Conservation (phyloP, 2,797 vertebrate genomes). For the Vultur gryphus region DNA sequence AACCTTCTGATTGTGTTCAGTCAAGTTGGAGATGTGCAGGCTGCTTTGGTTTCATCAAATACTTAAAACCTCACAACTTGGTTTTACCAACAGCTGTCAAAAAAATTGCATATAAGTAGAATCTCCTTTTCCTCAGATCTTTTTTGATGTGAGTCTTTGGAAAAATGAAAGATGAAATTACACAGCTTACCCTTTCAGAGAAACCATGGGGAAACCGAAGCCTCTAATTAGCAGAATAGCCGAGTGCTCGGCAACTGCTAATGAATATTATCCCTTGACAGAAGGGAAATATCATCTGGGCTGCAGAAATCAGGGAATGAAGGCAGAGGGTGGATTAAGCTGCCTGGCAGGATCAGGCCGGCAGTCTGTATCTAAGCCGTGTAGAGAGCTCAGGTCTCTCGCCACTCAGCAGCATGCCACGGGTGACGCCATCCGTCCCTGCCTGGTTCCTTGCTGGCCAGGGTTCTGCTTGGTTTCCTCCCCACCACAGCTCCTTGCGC, state of each 20-base stretch:
- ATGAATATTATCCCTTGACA: neutral
- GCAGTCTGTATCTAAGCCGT: neutral
- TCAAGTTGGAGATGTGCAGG: neutral
- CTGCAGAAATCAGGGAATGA: neutral
- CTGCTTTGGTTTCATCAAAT: neutral
- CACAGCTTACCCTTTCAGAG: neutral
- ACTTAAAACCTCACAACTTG: neutral
- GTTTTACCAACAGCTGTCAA: neutral
- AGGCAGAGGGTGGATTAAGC: neutral
- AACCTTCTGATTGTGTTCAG: neutral
- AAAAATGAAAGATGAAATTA: neutral
- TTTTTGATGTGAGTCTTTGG: neutral
- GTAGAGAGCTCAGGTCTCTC: neutral
- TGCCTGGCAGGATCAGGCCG: neutral
- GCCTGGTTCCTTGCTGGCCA: neutral
- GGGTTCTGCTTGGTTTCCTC: neutral
- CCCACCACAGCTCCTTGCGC: neutral
- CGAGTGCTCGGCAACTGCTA: rapidly evolving
- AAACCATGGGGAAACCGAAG: neutral
- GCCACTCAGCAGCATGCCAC: rapidly evolving
- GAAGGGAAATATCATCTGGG: neutral
- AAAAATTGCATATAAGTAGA: neutral
- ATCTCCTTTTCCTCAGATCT: neutral
- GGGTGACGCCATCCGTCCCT: rapidly evolving
- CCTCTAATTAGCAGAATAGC: neutral